Evolutionary conservation across 2,797 vertebrate species (phyloP).

Genomic region (Rhabdophis nuchalis): DNA sequence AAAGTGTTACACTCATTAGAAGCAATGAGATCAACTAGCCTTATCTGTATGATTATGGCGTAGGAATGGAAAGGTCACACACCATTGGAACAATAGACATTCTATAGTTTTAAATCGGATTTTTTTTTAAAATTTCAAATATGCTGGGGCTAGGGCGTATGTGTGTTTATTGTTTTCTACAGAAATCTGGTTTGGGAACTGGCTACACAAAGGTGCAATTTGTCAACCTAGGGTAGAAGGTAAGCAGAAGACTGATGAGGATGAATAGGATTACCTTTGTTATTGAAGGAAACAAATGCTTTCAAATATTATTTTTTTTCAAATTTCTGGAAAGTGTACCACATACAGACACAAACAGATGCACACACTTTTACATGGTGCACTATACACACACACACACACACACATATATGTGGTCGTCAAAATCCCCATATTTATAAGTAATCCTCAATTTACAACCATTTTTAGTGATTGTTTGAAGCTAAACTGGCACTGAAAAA

Average conservation of each 20-base stretch:
- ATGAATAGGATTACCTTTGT: background rate
- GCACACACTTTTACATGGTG: background rate
- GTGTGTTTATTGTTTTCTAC: background rate
- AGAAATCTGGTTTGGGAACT: background rate
- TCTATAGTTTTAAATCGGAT: background rate
- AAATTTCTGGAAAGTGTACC: background rate
- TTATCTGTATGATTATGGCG: slow-evolving; percentile 31
- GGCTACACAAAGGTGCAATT: background rate
- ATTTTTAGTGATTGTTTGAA: background rate
- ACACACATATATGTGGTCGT: background rate
- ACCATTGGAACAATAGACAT: background rate
- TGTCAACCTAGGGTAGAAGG: background rate
- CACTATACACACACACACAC: background rate
- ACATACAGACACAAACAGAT: rapidly evolving
- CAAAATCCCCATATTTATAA: background rate
- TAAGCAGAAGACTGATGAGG: background rate
- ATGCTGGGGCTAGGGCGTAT: background rate
- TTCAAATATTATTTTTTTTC: background rate
- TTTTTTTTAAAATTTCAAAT: background rate
- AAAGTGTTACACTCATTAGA: background rate
- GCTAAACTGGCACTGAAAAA: background rate
- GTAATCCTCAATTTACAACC: background rate
- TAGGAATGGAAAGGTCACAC: background rate
- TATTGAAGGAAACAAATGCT: background rate
- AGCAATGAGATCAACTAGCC: background rate